Base-by-base conservation (phyloP, 2,113 vertebrate species). In the Paradoxurus hermaphroditus region DNA sequence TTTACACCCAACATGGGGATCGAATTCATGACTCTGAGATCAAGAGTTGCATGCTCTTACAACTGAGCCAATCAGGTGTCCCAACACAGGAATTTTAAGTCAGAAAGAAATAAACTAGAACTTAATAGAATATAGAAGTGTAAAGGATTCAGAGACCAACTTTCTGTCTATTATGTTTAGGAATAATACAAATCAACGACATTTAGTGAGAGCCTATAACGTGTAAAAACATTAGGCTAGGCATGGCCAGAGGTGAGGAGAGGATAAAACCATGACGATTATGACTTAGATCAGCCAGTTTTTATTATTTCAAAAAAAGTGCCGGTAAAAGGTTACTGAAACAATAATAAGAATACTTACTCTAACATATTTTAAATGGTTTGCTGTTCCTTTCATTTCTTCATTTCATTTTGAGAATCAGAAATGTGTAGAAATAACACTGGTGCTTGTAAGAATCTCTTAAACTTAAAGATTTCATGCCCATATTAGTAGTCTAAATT, bases 391-490 rank as follows among this genome's bases (percentile, higher is more conserved):
- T 93, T 63, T 78, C 15, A 31, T 91, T 91, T 92, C 75, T 84
- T 94, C 39, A 84, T 83, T 95, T 94, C 31, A 92, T 96, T 94
- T 91, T 65, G 63, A 59, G 36, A 93, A 82, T 84, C 46, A 95
- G 44, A 92, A 93, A 46, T 92, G 59, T n/a, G 8, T 23, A 79
- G 59, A 72, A 75, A 77, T 78, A 96, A 86, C 59, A 81, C 39
- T 51, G 19, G 36, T 81, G 27, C 65, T 59, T 93, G 15, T 86
- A 94, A 88, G 31, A 97, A 85, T 49, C 46, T 39, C 79, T 96
- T 92, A 91, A 79, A 62, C 44, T 88, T 97, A 91, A 82, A 88
- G 79, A 84, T 75, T 95, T 94, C 77, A 88, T 51, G 67, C 14
- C 79, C 31, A 62, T 2, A 21, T 94, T 89, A 88, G 41, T 87